Evolutionary conservation across 1,140 invertebrate species (phyloP), one percentile per base, ranked within the genome.

Genomic region (Hyles euphorbiae): DNA sequence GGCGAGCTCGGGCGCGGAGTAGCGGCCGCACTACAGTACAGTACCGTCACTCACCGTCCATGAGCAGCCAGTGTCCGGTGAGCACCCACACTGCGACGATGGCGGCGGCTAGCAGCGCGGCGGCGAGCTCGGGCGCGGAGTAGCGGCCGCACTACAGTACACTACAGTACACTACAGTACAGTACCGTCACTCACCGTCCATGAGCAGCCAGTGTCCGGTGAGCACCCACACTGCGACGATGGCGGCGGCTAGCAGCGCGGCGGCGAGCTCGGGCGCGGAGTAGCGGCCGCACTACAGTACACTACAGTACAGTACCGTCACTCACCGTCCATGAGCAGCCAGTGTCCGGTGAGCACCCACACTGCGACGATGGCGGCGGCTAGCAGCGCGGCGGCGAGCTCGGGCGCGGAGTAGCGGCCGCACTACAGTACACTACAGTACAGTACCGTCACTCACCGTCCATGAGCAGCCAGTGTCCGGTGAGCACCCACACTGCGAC

Each of bases 311-410:
- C 12, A 2, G 5, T 0, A 5, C 4, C 9, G 10, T 46, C 3
- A 7, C 82, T 85, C 77, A 95, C 95, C 97, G 90, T 99, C 98
- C 98, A 99, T 99, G 36, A 99, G 92, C 61, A 99, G 91, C 98
- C 98, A 99, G 89, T 99, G 98, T 2, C 98, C 97, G 54, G 98
- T 99, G 46, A 99, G 90, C 62, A 98, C 96, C 97, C 98, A 99
- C 57, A 99, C 94, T 88, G 96, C 98, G 46, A 99, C 98, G 81
- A 99, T 97, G 77, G 94, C 94, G 58, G 98, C 94, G 59, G 97
- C 97, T 44, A 98, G 89, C 57, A 95, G 95, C 83, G 98, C 98
- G 36, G 97, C 97, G 62, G 98, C 92, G 44, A 99, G 91, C 90
- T 99, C 98, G 52, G 97, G 97, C 65, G 95, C 94, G 36, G 97